Base-by-base conservation (phyloP, 2,113 vertebrate species). In the Nanorana parkeri region DNA sequence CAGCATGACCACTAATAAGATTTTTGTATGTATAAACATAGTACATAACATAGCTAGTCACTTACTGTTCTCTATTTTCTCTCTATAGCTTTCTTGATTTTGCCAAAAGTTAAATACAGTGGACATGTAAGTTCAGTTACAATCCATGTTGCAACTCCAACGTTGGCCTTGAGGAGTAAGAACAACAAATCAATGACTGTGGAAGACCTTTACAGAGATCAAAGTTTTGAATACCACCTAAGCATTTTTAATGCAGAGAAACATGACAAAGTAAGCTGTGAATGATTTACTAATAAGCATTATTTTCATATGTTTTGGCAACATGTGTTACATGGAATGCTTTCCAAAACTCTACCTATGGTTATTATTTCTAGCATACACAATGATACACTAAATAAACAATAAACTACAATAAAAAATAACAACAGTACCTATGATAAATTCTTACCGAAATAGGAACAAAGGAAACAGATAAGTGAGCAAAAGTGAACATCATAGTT, bases 161-260 rank as follows among this genome's bases (percentile, higher is more conserved):
- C 21, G 0, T 91, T 88, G 0, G 89, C 89, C 0, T 60, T 92
- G 56, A 76, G 2, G 0, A 66, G 66, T 0, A 60, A 47, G 61
- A 81, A 90, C 0, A 86, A 20, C 0, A 80, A 0, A n/a, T 82
- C 4, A 60, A 81, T 88, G 11, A 91, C 83, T 0, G n/a, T 93
- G 60, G 88, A 92, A 86, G 89, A 94, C 17, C 84, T 94, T 4
- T 93, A 84, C 54, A 88, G 74, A 54, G 67, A 80, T 51, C 29
- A 51, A 26, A 2, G 61, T 29, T 58, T 84, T n/a, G 41, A 84
- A 58, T 92, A 92, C 7, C 84, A 91, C 76, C 28, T 92, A 68
- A 89, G 52, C 0, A 84, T 92, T 19, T 84, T 78, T 67, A 89
- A 86, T 71, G 47, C 72, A 24, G 86, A 85, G 66, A 91, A 90